These are phyloP conservation scores for Kryphioiulus occultus DNA, from an alignment of 2,888 invertebrate genomes.

Conservation along the genomic window DNA sequence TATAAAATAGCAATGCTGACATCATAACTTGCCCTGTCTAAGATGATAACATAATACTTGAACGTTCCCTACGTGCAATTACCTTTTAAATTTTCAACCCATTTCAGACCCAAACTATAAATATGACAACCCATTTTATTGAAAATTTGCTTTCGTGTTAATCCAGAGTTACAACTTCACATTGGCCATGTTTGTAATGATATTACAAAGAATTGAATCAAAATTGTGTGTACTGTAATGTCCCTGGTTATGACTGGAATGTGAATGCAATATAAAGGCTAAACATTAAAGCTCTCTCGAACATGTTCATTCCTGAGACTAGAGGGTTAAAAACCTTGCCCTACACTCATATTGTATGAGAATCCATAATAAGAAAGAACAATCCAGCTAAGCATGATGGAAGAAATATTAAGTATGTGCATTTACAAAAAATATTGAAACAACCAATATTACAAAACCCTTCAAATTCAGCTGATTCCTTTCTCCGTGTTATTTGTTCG, in stretches of 20 bases:
- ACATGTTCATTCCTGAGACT: neutral
- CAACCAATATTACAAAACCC: too few species aligned
- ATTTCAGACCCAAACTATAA: neutral
- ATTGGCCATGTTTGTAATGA: neutral
- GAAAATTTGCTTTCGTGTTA: neutral
- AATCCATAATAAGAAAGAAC: neutral
- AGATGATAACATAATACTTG: too few species aligned
- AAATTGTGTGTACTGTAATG: too few species aligned
- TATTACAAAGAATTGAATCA: neutral
- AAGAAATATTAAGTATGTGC: too few species aligned
- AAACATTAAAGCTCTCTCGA: neutral
- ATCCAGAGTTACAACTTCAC: neutral
- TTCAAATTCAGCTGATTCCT: too few species aligned
- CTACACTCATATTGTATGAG: neutral
- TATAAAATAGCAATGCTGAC: too few species aligned
- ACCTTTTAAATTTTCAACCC: neutral
- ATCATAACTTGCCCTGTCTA: too few species aligned
- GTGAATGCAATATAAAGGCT: neutral
- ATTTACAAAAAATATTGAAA: too few species aligned
- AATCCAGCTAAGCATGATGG: too few species aligned
- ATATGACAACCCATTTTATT: neutral
- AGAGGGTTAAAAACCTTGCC: neutral
- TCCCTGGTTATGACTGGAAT: neutral
- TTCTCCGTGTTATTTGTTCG: too few species aligned
- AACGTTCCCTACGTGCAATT: too few species aligned